These are phyloP conservation scores for Himalopsyche anomala DNA, from an alignment of 2,888 invertebrate species.

Conservation along the genomic window DNA sequence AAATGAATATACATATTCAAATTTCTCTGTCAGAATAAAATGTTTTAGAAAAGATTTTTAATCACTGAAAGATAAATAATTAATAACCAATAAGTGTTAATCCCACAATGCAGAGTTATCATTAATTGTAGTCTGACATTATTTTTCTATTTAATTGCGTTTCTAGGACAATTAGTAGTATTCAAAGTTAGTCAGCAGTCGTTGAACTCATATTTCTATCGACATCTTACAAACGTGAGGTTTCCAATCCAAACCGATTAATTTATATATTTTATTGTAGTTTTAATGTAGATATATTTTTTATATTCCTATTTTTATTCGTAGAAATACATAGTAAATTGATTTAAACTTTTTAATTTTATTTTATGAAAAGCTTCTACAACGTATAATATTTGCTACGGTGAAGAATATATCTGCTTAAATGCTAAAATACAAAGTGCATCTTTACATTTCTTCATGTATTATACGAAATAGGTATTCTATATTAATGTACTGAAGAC, in stretches of 20 bases:
- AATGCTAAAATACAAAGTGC: too few relatives aligned
- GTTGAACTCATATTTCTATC: not conserved
- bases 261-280: constrained; percentile 29
- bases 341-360: not conserved
- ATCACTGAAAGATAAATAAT: too few relatives aligned
- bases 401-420: too few relatives aligned
- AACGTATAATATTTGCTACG: too few relatives aligned
- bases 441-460: too few relatives aligned
- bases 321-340: constrained; percentile 7
- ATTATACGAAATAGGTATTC: too few relatives aligned
- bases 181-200: not conserved
- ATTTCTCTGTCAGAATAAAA: too few relatives aligned
- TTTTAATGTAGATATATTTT: constrained; percentile 8
- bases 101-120: not conserved
- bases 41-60: too few relatives aligned
- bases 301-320: not conserved
- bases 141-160: constrained; percentile 34
- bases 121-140: constrained; percentile 15
- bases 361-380: not conserved
- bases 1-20: too few relatives aligned
- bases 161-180: not conserved
- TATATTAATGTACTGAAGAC: too few relatives aligned
- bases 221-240: constrained; percentile 21
- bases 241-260: constrained; percentile 4
- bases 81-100: too few relatives aligned